These are phyloP conservation scores for Nebria brevicollis DNA, from an alignment of 2,888 invertebrate genomes.

Conservation along the genomic window DNA sequence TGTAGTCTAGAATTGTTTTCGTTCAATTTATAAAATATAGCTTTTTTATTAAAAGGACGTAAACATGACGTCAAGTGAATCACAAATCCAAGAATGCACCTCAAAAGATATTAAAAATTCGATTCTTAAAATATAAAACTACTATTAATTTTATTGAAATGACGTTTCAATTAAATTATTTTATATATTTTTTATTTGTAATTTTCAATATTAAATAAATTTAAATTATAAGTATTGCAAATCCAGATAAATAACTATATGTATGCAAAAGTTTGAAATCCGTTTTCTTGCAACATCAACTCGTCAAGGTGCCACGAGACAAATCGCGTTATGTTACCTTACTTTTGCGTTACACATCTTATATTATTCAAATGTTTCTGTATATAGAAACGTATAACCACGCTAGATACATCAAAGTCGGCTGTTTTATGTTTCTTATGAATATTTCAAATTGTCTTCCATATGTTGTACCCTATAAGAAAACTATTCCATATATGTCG, in stretches of 20 bases:
- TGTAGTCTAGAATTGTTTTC: too few relatives aligned
- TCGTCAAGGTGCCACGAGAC: not conserved
- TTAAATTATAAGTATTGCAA: too few relatives aligned
- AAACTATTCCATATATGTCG: not conserved
- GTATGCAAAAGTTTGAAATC: not conserved
- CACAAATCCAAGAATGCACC: too few relatives aligned
- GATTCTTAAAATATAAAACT: too few relatives aligned
- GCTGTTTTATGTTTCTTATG: not conserved
- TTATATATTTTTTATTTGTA: too few relatives aligned
- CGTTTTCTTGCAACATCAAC: not conserved
- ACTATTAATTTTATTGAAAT: too few relatives aligned
- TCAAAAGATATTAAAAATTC: too few relatives aligned
- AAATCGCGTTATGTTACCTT: not conserved
- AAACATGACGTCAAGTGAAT: too few relatives aligned
- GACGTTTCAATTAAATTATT: too few relatives aligned
- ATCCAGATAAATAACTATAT: not conserved
- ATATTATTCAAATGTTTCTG: not conserved
- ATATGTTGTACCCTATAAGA: not conserved
- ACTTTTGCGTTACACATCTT: not conserved
- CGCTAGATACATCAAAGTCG: not conserved
- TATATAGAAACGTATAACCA: not conserved
- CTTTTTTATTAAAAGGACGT: too few relatives aligned
- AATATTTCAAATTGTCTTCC: not conserved
- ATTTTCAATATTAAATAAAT: too few relatives aligned
- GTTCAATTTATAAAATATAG: too few relatives aligned